Base-by-base conservation (phyloP, 1,140 invertebrate genomes). In the Lordiphosa collinella region DNA sequence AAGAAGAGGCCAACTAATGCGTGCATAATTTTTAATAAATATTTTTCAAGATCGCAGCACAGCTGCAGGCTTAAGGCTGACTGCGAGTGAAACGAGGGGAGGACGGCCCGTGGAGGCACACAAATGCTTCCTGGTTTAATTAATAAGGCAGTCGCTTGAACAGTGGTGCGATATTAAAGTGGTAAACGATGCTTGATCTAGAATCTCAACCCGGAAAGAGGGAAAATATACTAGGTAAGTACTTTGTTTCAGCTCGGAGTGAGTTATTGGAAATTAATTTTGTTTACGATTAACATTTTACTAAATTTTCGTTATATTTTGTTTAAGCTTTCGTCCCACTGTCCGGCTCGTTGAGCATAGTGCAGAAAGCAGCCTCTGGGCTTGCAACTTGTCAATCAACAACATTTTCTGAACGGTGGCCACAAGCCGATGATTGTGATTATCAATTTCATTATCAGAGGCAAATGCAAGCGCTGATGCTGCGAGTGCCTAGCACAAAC, bases 11-110 rank as follows among this genome's bases (percentile, higher is more conserved):
- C 40, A 40, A 53, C 76, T 82, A 82, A 82, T 82, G 76, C 76
- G 76, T 82, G 76, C 76, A 82, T 82, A 82, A 82, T 82, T 82
- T 82, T 82, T 82, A 84, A 82, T 82, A 84, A 76, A 84, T 82
- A 72, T 84, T 84, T 75, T 84, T 76, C 61, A 71, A 80, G 76
- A 70, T 82, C 76, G 74, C 44, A 48, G 43, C 55, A 54, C 73
- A 66, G 49, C 70, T 82, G 73, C 63, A 57, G 50, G 56, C 40
- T 48, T 48, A 11, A 35, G 29, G 41, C 31, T 35, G 32, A 5
- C 25, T 29, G 44, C 2, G 50, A 8, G 44, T 48, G 41, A 44
- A 25, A 44, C 22, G 36, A 34, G 3, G 9, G 41, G 14, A 8
- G 29, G 62, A 61, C 48, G 38, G 55, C 37, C 32, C 34, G 44